phyloP scores from a whole-genome alignment of 2,888 invertebrate genomes.

The Atethmia centrago region DNA sequence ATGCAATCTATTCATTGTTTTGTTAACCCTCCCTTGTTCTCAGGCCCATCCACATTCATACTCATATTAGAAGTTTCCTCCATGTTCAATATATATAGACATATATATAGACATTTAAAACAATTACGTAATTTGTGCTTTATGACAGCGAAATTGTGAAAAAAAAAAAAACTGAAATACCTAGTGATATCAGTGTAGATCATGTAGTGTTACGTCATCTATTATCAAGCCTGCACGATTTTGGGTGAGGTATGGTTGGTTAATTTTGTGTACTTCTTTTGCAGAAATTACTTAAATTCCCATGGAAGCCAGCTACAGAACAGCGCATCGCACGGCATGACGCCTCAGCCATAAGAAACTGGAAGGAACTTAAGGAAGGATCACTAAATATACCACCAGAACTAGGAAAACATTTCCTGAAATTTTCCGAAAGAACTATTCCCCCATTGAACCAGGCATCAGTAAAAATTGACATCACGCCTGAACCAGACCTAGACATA shows the following conservation, averaged over 20 bases:
- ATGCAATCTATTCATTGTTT: neutral
- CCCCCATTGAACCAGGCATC: slow-evolving; percentile 82
- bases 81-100: neutral
- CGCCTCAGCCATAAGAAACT: slow-evolving; percentile 92
- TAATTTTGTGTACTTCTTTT: slow-evolving; percentile 60
- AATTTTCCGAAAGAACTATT: slow-evolving; percentile 92
- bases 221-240: too few relatives aligned
- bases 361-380: slow-evolving; percentile 92
- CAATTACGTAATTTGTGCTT: neutral
- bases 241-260: neutral
- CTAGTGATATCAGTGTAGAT: too few relatives aligned
- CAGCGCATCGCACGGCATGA: slow-evolving; percentile 92
- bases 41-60: neutral
- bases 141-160: too few relatives aligned
- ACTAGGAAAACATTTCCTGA: slow-evolving; percentile 91
- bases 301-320: slow-evolving; percentile 91
- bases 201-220: too few relatives aligned
- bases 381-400: slow-evolving; percentile 86
- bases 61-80: neutral
- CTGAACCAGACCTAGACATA: slow-evolving; percentile 76
- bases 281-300: slow-evolving; percentile 92
- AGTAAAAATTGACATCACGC: slow-evolving; percentile 79
- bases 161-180: too few relatives aligned
- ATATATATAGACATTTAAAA: neutral
- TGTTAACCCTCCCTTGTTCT: neutral